Conservation (phyloP, 1,140 invertebrate genomes). For the Euschistus heros region DNA sequence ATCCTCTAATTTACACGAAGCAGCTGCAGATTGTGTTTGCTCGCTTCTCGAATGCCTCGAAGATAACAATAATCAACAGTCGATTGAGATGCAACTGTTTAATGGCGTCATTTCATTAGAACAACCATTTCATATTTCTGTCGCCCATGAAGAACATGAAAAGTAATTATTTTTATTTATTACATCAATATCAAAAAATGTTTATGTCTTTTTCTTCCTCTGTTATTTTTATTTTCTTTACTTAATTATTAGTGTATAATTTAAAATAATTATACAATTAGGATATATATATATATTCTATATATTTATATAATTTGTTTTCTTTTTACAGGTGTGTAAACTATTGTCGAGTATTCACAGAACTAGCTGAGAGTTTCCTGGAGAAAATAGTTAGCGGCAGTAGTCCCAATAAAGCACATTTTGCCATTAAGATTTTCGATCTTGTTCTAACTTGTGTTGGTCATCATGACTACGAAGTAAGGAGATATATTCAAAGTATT, state of each 20-base stretch:
- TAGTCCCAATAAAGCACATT: conserved; percentile 46
- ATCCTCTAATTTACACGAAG: conserved; percentile 57
- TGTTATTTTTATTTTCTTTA: too few relatives aligned
- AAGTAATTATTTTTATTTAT: conserved; percentile 23
- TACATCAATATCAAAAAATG: neutral
- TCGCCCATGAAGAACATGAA: conserved; percentile 85
- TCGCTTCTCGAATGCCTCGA: conserved; percentile 68
- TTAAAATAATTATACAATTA: too few relatives aligned
- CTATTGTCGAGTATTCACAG: conserved; percentile 64
- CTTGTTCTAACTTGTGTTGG: conserved; percentile 83
- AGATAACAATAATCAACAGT: conserved; percentile 55
- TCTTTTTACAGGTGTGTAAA: neutral
- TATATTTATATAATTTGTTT: neutral
- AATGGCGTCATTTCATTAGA: conserved; percentile 70
- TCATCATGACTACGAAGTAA: conserved; percentile 92
- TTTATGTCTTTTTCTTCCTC: too few relatives aligned
- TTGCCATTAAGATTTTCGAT: conserved; percentile 78
- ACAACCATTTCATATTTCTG: conserved; percentile 79
- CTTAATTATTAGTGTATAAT: too few relatives aligned
- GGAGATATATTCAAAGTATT: neutral
- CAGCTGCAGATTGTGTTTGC: conserved; percentile 83
- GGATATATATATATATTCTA: too few relatives aligned
- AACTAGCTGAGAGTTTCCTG: conserved; percentile 83
- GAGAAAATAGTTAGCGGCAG: conserved; percentile 61
- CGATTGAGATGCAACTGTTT: conserved; percentile 68